A percentile compares a stretch with the other conserved stretches of the same genome.
Conservation (phyloP, 2,888 invertebrate species). For the Margaritifera margaritifera region DNA sequence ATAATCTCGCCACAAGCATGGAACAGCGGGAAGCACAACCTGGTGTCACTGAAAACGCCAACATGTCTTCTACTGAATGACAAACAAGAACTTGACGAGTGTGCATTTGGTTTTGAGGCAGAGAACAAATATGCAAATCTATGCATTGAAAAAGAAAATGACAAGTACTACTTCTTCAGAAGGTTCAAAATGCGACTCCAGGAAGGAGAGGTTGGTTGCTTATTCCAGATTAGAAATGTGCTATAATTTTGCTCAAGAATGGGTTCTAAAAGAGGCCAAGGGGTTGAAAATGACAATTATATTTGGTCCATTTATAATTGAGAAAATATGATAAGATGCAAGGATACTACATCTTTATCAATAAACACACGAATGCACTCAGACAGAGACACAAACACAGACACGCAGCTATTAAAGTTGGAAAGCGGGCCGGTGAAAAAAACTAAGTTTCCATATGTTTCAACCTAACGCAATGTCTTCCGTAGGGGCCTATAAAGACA, state of each 20-base stretch:
- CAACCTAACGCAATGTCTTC: too few species aligned
- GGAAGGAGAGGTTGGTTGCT: slow-evolving; percentile 8
- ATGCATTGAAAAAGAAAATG: slow-evolving; percentile 2
- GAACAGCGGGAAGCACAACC: slow-evolving; percentile 9
- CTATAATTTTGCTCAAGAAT: neutral
- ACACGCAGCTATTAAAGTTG: too few species aligned
- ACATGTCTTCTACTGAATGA: slow-evolving; percentile 19
- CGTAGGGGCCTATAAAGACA: too few species aligned
- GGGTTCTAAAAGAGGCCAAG: too few species aligned
- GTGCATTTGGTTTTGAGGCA: slow-evolving; percentile 24
- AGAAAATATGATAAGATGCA: too few species aligned
- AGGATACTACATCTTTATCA: too few species aligned
- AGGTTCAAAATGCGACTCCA: slow-evolving; percentile 22
- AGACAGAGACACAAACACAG: too few species aligned
- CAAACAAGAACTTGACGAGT: neutral
- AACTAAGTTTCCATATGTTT: too few species aligned
- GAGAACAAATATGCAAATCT: slow-evolving; percentile 14
- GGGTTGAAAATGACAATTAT: too few species aligned
- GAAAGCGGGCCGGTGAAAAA: too few species aligned
- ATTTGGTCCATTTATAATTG: too few species aligned
- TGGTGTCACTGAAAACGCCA: slow-evolving; percentile 19
- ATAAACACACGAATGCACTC: too few species aligned
- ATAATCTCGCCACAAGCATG: slow-evolving; percentile 18
- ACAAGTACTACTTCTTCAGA: slow-evolving; percentile 13
- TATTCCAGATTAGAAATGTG: neutral